phyloP scores from a whole-genome alignment of 2,888 invertebrate genomes.

The Pyrochroa serraticornis region DNA sequence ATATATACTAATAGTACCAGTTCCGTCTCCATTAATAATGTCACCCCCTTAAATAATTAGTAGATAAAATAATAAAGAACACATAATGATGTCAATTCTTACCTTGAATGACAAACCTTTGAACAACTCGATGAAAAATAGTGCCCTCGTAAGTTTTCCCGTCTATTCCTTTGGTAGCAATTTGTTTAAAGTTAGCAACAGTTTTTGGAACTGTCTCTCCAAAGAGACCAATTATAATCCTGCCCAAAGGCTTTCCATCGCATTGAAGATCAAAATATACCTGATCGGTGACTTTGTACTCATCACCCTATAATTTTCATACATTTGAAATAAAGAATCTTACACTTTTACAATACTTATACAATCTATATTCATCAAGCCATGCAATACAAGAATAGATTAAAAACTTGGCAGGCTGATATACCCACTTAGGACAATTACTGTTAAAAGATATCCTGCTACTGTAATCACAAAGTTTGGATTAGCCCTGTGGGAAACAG shows the following conservation, averaged over 20 bases:
- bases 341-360: too few relatives aligned
- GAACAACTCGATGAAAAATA: conserved; percentile 83
- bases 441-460: too few relatives aligned
- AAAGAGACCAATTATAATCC: conserved; percentile 87
- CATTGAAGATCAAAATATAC: conserved; percentile 82
- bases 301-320: conserved; percentile 61
- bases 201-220: conserved; percentile 86
- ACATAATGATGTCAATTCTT: conserved; percentile 26
- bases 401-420: too few relatives aligned
- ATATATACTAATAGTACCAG: conserved; percentile 85
- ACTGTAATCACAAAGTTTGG: too few relatives aligned
- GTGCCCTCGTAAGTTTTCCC: conserved; percentile 80
- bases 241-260: conserved; percentile 73
- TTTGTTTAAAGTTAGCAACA: conserved; percentile 83
- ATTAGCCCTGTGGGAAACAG: too few relatives aligned
- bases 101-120: conserved; percentile 94
- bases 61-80: neutral
- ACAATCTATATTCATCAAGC: too few relatives aligned
- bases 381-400: too few relatives aligned
- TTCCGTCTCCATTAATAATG: conserved; percentile 79
- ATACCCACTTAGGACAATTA: too few relatives aligned
- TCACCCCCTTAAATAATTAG: conserved; percentile 77
- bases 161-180: conserved; percentile 76
- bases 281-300: conserved; percentile 77
- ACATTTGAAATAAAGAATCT: neutral